phyloP scores from a whole-genome alignment of 2,113 vertebrate genomes.

The Myiozetetes cayanensis region DNA sequence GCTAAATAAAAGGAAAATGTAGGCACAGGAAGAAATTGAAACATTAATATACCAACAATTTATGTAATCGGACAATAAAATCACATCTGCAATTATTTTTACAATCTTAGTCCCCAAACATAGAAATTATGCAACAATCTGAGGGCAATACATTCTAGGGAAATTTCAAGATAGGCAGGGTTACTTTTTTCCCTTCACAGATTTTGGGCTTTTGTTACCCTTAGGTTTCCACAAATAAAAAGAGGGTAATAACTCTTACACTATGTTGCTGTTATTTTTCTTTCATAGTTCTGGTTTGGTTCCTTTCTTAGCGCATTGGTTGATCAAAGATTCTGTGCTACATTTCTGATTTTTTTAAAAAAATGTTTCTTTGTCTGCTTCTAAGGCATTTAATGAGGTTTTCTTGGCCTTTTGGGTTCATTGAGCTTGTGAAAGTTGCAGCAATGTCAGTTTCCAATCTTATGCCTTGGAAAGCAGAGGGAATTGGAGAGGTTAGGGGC shows the following conservation, averaged over 20 bases:
- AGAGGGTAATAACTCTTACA: neutral
- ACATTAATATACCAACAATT: neutral
- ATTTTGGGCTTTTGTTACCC: neutral
- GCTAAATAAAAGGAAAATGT: neutral
- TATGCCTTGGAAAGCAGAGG: constrained; percentile 36
- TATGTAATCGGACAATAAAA: neutral
- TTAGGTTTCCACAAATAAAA: neutral
- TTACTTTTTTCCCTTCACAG: neutral
- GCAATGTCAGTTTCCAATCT: constrained; percentile 63
- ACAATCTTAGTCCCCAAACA: neutral
- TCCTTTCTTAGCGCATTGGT: neutral
- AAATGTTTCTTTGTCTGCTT: neutral
- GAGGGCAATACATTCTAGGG: neutral
- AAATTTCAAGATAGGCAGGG: neutral
- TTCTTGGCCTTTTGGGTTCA: constrained; percentile 63
- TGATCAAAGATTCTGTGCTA: neutral
- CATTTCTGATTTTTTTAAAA: neutral
- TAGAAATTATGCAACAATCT: neutral
- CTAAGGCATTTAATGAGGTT: constrained; percentile 54
- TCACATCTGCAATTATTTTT: neutral
- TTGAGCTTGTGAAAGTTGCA: constrained; percentile 55
- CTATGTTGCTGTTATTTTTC: neutral
- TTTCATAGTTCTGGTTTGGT: neutral
- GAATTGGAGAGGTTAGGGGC: constrained; percentile 56
- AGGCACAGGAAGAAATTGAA: neutral